Base-by-base conservation (phyloP, 2,888 invertebrate species). In the Acheta domesticus region DNA sequence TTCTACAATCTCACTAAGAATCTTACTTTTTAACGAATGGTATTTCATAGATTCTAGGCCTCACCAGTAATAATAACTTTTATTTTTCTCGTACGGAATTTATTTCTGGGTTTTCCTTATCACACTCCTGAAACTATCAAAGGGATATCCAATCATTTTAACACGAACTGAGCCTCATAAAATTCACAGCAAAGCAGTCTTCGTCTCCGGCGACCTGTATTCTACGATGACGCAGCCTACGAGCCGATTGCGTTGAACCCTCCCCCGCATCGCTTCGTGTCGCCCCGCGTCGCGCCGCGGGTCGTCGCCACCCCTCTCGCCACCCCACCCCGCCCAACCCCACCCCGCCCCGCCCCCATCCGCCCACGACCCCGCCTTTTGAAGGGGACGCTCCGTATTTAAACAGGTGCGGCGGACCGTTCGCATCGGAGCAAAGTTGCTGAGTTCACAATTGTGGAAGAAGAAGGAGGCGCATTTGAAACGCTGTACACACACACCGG, bases 351-450 rank as follows among this genome's bases (percentile, higher is more conserved):
- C 62, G 14, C 14, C n/a, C 14, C 11, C 62, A 8, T 12, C n/a
- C 62, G 62, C n/a, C 36, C 36, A 8, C 36, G 36, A 36, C 36
- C 36, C 36, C 36, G 36, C 36, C 36, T 14, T 62, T 62, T 62
- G 62, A 19, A 62, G 11, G 62, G 62, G n/a, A n/a, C 62, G 62
- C 62, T 62, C 62, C 62, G 62, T 62, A 62, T 62, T 62, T 62
- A 62, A 62, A 62, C 62, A 62, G 62, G 62, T 62, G 62, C n/a
- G 36, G 62, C 62, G 62, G 36, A 62, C 62, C 62, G 62, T 62
- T n/a, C 62, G 62, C 36, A 36, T 62, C 62, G 62, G 62, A 62
- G 62, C 16, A 62, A 62, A 62, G 62, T 62, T 62, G 62, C 62
- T 62, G 62, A 62, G 62, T 62, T 62, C 62, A 62, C 62, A n/a